phyloP scores from a whole-genome alignment of 2,797 vertebrate genomes.

The Ptychadena robeensis region DNA sequence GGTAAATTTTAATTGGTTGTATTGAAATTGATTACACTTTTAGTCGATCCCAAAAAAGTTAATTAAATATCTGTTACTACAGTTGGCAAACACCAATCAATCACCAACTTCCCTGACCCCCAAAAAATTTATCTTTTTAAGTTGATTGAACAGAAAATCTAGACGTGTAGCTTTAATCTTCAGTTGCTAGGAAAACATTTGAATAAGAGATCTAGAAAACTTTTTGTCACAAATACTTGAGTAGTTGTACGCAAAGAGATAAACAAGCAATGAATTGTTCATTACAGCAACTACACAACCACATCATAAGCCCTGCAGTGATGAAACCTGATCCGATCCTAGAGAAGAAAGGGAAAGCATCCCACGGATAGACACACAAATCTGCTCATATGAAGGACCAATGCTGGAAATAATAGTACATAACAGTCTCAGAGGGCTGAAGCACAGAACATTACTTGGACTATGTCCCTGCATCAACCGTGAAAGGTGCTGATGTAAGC shows the following conservation, averaged over 20 bases:
- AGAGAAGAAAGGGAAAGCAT: not conserved
- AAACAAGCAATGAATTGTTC: not conserved
- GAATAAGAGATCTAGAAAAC: no score
- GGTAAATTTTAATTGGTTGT: no score
- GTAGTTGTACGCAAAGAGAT: not conserved
- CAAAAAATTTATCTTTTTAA: no score
- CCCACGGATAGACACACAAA: not conserved
- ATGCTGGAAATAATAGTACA: not conserved
- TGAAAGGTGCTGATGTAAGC: constrained; percentile 26
- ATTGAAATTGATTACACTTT: no score
- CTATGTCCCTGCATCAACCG: not conserved
- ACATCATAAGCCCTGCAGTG: constrained; percentile 2
- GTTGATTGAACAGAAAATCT: no score
- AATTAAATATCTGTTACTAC: no score
- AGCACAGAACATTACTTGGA: constrained; percentile 9
- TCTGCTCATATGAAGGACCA: not conserved
- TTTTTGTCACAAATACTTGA: no score
- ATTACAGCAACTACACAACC: not conserved
- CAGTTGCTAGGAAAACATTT: no score
- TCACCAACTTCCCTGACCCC: no score
- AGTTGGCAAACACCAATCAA: no score
- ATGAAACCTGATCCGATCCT: constrained; percentile 10
- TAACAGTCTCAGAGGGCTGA: not conserved
- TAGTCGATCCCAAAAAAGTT: no score
- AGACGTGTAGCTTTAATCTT: no score